These are phyloP conservation scores for Keiferia lycopersicella DNA, from an alignment of 2,888 invertebrate species.

Conservation along the genomic window DNA sequence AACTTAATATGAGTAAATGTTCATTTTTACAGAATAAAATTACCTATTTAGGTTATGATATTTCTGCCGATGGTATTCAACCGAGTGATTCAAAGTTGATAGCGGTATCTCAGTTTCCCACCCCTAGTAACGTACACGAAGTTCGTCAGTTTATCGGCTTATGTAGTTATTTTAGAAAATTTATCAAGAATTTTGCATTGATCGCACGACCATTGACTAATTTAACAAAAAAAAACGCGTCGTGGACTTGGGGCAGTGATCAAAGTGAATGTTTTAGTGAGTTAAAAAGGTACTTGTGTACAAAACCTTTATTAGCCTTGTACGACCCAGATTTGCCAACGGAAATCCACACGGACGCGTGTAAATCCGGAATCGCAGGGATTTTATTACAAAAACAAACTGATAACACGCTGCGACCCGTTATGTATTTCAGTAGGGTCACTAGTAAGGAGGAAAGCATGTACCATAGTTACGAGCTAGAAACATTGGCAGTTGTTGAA, in stretches of 20 bases:
- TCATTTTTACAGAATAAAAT: conserved; percentile 38
- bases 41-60: conserved; percentile 39
- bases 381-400: conserved; percentile 41
- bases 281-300: conserved; percentile 26
- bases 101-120: conserved; percentile 28
- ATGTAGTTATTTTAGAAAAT: conserved; percentile 42
- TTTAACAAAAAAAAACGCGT: conserved; percentile 37
- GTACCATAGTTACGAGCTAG: conserved; percentile 51
- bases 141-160: conserved; percentile 41
- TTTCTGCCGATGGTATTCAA: conserved; percentile 34
- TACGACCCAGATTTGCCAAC: conserved; percentile 35
- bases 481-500: conserved; percentile 47
- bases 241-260: conserved; percentile 34
- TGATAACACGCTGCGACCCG: conserved; percentile 36
- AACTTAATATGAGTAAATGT: conserved; percentile 39
- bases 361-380: conserved; percentile 32
- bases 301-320: conserved; percentile 37
- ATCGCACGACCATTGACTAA: conserved; percentile 39
- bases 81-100: conserved; percentile 35
- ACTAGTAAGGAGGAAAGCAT: conserved; percentile 39
- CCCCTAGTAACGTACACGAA: conserved; percentile 38
- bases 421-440: conserved; percentile 44
- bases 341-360: conserved; percentile 41
- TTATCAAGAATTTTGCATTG: conserved; percentile 39
- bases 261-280: conserved; percentile 24